Percentiles rank a stretch among this genome's conserved stretches.
These are phyloP conservation scores for Aphelinus atriplicis DNA, from an alignment of 1,140 invertebrate genomes.

Conservation along the genomic window DNA sequence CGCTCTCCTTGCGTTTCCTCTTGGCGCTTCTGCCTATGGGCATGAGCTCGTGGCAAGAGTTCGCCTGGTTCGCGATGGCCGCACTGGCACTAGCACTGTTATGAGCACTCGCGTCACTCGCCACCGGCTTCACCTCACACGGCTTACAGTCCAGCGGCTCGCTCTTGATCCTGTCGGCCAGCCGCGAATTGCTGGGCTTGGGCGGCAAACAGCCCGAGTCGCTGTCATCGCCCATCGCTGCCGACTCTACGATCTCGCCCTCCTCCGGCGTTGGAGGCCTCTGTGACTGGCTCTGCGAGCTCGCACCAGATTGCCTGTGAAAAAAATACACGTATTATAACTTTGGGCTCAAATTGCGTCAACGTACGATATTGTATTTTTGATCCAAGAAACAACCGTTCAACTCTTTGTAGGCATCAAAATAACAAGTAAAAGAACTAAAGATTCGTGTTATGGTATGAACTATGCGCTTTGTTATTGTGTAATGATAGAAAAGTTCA, in stretches of 20 bases:
- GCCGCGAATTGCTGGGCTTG: neutral
- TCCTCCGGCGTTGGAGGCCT: conserved; percentile 56
- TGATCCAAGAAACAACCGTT: no score
- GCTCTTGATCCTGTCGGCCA: neutral
- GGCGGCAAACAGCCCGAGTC: conserved; percentile 22
- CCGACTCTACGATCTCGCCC: conserved; percentile 55
- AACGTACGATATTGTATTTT: no score
- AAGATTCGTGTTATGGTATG: no score
- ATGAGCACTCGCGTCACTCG: conserved; percentile 35
- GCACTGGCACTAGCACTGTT: conserved; percentile 12
- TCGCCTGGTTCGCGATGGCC: conserved; percentile 31
- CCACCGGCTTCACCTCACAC: conserved; percentile 30
- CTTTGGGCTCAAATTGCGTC: no score
- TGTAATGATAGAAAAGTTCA: no score
- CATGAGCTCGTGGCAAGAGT: conserved; percentile 20
- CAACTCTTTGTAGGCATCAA: no score
- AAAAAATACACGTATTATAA: no score
- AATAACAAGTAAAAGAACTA: no score
- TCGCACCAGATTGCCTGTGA: no score
- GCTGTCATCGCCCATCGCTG: conserved; percentile 39
- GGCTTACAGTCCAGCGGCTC: conserved; percentile 36
- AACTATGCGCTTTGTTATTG: no score
- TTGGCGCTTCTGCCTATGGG: conserved; percentile 48
- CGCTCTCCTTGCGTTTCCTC: conserved; percentile 66
- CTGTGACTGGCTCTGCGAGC: conserved; percentile 35